Conservation (phyloP, 2,113 vertebrate species). For the Arizona elegans region DNA sequence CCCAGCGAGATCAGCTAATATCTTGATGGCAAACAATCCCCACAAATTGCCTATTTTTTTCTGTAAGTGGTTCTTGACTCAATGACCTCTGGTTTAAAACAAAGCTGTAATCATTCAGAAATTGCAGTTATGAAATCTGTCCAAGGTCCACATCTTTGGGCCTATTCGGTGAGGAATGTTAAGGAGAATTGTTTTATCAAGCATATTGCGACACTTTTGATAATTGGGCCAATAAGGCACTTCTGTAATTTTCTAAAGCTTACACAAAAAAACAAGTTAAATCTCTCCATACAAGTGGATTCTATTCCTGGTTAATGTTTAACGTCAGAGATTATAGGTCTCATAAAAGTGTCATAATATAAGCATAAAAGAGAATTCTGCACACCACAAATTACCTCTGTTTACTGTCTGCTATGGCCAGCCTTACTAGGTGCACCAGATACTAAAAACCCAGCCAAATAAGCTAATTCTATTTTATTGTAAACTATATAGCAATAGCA, state of each 20-base stretch:
- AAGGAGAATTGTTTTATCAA: rapidly evolving
- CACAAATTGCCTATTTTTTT: background rate
- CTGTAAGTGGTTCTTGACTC: background rate
- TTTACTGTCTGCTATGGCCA: too few species aligned
- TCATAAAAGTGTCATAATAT: background rate
- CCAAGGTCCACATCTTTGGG: background rate
- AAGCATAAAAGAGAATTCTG: rapidly evolving
- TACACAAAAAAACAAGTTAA: background rate
- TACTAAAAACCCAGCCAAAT: background rate
- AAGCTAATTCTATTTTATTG: background rate
- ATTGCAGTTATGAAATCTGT: background rate
- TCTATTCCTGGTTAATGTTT: conserved; percentile 35
- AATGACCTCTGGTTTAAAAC: background rate
- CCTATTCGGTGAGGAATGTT: background rate
- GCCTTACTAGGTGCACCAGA: background rate
- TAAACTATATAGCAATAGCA: background rate
- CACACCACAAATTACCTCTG: rapidly evolving
- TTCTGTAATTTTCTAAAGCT: background rate
- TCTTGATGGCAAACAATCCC: background rate
- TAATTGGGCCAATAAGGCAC: background rate
- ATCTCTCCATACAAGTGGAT: background rate
- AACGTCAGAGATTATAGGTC: background rate
- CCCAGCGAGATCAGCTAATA: background rate
- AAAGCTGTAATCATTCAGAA: background rate
- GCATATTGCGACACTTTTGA: conserved; percentile 15